Base-by-base conservation (phyloP, 2,797 vertebrate genomes). In the Centroberyx gerrardi region DNA sequence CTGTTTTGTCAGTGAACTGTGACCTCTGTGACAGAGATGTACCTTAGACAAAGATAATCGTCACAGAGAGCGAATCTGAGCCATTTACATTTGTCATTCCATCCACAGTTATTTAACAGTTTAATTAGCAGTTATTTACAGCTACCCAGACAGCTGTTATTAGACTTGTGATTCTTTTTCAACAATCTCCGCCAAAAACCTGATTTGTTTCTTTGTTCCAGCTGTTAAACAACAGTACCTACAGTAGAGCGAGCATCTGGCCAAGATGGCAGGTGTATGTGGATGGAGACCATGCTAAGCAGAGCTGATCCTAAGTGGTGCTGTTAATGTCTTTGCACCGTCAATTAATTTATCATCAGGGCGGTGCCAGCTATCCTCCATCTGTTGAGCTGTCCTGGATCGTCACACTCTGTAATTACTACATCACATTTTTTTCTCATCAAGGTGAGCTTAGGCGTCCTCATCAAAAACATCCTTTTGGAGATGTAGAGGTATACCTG, bases 341-440 rank as follows among this genome's bases (percentile, higher is more conserved):
- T 63, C 55, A 62, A 40, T 72, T 62, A 31, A 60, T 78, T 44
- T 12, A 48, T 75, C 49, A 63, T 56, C 64, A 68, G 10, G 8
- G 66, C 4, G 0, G 6, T 59, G 33, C 5, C 38, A 40, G 14
- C 51, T 54, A 49, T 28, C 15, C 48, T 67, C 61, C 72, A 46
- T 68, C 64, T 82, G 64, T 66, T 2, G 2, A 40, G 44, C 38
- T 67, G 61, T 62, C 42, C 18, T 31, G 61, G 53, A 36, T 40
- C 6, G 1, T 72, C 63, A 52, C 72, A 54, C 51, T 36, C 31
- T 71, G 36, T 53, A n/a, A 40, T 55, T 66, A 40, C 38, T 10
- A 8, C 12, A 40, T 40, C 12, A 40, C 38, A 10, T 10, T 12
- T 8, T 8, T 2, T 40, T 40, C 4, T 6, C 38, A 40, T 40